Conservation (phyloP, 2,888 invertebrate species). For the Dicroscelio sp. region DNA sequence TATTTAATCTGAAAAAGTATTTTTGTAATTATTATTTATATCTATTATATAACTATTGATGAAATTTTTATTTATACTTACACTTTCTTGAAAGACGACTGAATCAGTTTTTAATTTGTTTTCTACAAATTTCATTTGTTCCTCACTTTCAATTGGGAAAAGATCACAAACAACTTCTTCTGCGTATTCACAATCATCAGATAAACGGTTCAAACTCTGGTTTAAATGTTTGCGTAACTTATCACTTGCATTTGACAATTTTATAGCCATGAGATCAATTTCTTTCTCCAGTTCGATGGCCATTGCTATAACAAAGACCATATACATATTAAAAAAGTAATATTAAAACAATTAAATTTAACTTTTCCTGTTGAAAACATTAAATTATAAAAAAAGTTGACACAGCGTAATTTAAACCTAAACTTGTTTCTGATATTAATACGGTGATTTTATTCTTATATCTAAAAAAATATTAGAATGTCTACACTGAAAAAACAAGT, state of each 20-base stretch:
- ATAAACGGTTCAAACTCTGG: neutral
- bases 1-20: conserved; percentile 12
- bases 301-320: too few relatives aligned
- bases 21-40: neutral
- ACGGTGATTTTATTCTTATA: too few relatives aligned
- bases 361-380: too few relatives aligned
- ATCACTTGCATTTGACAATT: neutral
- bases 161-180: neutral
- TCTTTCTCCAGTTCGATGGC: neutral
- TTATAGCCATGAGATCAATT: neutral
- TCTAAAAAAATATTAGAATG: too few relatives aligned
- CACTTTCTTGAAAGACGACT: neutral
- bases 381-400: too few relatives aligned
- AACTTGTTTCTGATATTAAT: too few relatives aligned
- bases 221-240: neutral
- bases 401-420: too few relatives aligned
- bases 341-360: too few relatives aligned
- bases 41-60: too few relatives aligned
- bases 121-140: neutral
- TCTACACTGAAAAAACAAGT: too few relatives aligned
- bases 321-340: too few relatives aligned
- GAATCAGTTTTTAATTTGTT: neutral
- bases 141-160: neutral
- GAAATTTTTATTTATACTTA: neutral
- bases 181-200: neutral